Percentiles rank a stretch among this genome's conserved stretches.
Conservation (phyloP, 2,888 invertebrate species). For the Escarpia spicata region DNA sequence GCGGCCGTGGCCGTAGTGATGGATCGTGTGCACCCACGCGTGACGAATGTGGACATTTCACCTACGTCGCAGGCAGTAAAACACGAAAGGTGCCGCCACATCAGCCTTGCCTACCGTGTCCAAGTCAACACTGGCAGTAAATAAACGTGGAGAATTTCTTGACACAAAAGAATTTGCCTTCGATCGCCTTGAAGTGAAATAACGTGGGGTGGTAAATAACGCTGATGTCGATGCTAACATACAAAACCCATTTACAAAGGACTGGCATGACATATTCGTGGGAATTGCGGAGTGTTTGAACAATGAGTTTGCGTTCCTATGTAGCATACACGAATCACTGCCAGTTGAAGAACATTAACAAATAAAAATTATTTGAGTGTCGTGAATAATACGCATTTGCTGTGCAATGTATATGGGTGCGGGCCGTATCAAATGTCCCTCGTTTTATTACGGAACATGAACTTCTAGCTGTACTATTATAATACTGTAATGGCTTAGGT, state of each 20-base stretch:
- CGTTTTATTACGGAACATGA: background rate
- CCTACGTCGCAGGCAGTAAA: background rate
- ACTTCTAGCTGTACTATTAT: background rate
- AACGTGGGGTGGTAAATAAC: background rate
- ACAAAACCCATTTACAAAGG: slow-evolving; percentile 1
- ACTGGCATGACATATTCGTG: background rate
- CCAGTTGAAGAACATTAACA: background rate
- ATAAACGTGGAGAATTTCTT: background rate
- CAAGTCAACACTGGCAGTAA: slow-evolving; percentile 3
- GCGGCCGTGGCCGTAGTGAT: background rate
- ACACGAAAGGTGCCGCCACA: background rate
- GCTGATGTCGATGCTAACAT: background rate
- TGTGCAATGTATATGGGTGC: background rate
- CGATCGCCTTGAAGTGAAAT: background rate
- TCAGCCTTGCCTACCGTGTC: background rate
- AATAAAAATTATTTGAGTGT: background rate
- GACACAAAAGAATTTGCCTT: background rate
- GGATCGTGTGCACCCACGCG: background rate
- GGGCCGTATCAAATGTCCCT: background rate
- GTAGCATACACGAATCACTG: background rate
- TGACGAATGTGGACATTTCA: slow-evolving; percentile 16
- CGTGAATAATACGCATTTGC: background rate
- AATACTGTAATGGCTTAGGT: background rate
- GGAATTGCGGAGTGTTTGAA: background rate
- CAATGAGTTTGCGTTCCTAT: background rate